These are phyloP conservation scores for Harpalus rufipes DNA, from an alignment of 2,888 invertebrate genomes.

Conservation along the genomic window DNA sequence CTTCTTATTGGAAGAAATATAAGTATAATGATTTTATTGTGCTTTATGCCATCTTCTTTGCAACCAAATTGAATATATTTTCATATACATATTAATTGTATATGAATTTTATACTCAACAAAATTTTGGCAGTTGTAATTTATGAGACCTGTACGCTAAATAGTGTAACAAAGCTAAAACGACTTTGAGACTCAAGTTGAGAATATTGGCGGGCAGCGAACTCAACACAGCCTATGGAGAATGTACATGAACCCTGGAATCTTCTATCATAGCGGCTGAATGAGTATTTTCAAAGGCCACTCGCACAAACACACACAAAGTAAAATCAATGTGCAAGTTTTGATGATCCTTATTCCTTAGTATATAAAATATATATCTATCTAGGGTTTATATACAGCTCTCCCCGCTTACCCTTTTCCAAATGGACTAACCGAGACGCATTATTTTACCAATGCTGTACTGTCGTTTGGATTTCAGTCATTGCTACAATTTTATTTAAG, in stretches of 20 bases:
- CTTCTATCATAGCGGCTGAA: neutral
- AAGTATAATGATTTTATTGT: neutral
- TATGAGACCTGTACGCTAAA: neutral
- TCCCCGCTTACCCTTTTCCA: too few species aligned
- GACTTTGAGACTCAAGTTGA: slow-evolving; percentile 16
- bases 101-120: neutral
- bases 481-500: too few species aligned
- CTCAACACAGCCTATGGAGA: neutral
- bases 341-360: too few species aligned
- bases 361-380: too few species aligned
- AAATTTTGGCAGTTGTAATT: neutral
- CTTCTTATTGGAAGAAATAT: neutral
- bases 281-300: neutral
- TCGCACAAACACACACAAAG: neutral
- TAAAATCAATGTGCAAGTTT: neutral
- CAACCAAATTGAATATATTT: neutral
- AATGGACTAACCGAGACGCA: too few species aligned
- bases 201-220: slow-evolving; percentile 14
- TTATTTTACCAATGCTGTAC: too few species aligned
- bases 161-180: neutral
- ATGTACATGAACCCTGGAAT: slow-evolving; percentile 8
- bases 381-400: too few species aligned
- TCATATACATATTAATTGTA: neutral
- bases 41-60: neutral
- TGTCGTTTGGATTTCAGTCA: too few species aligned